These are phyloP conservation scores for Pachyseris speciosa DNA, from an alignment of 64 coral and sea anemone species.

Conservation along the genomic window DNA sequence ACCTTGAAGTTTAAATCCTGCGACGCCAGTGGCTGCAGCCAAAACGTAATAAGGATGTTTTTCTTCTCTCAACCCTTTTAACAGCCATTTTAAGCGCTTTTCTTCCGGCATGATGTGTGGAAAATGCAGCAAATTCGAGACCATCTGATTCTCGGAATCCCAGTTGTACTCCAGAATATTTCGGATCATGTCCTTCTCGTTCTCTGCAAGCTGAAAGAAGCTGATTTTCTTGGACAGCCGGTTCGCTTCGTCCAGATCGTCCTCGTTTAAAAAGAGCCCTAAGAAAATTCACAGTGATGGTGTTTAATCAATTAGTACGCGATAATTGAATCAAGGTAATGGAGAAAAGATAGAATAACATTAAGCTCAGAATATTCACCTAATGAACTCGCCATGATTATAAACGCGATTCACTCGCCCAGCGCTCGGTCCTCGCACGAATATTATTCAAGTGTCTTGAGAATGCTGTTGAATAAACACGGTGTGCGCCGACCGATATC, in stretches of 20 bases:
- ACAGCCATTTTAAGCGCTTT: constrained; percentile 68
- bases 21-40: constrained; percentile 88
- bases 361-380: constrained; percentile 54
- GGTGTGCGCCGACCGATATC: background rate
- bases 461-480: background rate
- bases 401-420: background rate
- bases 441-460: background rate
- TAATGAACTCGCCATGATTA: constrained; percentile 89
- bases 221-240: constrained; percentile 83
- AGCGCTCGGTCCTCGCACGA: background rate
- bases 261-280: constrained; percentile 97
- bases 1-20: constrained; percentile 76
- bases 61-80: constrained; percentile 89
- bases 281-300: constrained; percentile 48
- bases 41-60: constrained; percentile 89
- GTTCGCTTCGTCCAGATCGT: constrained; percentile 93
- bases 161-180: constrained; percentile 97
- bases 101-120: constrained; percentile 88
- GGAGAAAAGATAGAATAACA: constrained; percentile 7
- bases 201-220: constrained; percentile 62
- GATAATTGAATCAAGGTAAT: constrained; percentile 68
- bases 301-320: constrained; percentile 57
- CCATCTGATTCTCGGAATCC: constrained; percentile 93
- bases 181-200: constrained; percentile 88
- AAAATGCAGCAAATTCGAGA: constrained; percentile 95